phyloP scores from a whole-genome alignment of 2,113 vertebrate genomes.

The Amphiprion ocellaris region DNA sequence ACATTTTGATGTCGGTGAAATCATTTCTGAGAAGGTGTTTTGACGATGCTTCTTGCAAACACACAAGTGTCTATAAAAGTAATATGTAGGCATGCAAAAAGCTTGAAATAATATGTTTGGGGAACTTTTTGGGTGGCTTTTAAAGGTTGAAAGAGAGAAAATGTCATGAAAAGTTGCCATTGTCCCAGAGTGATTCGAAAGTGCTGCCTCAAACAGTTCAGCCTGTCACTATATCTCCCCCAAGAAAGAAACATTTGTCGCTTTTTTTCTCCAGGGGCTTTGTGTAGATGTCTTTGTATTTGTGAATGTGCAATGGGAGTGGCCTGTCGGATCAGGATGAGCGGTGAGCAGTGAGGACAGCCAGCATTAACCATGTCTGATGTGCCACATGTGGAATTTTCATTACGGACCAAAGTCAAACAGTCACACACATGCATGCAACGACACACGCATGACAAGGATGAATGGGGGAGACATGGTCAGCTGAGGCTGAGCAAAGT shows the following conservation, averaged over 20 bases:
- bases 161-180: conserved; percentile 35
- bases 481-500: conserved; percentile 61
- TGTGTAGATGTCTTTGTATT: conserved; percentile 24
- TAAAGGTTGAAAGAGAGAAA: background rate
- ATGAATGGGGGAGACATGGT: conserved; percentile 75
- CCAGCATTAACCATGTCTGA: conserved; percentile 66
- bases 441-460: conserved; percentile 67
- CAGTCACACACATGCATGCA: conserved; percentile 66
- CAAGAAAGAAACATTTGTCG: conserved; percentile 52
- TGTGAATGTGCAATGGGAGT: conserved; percentile 35
- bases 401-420: conserved; percentile 76
- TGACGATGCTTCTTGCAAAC: conserved; percentile 28
- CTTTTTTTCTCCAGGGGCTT: conserved; percentile 30
- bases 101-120: background rate
- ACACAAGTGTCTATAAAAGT: conserved; percentile 30
- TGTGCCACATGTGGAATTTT: conserved; percentile 81
- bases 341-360: conserved; percentile 58
- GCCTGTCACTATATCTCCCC: conserved; percentile 35
- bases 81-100: background rate
- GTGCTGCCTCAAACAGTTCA: conserved; percentile 40
- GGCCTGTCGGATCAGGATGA: conserved; percentile 47
- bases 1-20: conserved; percentile 41
- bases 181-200: conserved; percentile 40
- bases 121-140: background rate
- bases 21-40: conserved; percentile 40